Evolutionary conservation across 2,888 invertebrate genomes (phyloP).

Genomic region (Trisateles emortualis): DNA sequence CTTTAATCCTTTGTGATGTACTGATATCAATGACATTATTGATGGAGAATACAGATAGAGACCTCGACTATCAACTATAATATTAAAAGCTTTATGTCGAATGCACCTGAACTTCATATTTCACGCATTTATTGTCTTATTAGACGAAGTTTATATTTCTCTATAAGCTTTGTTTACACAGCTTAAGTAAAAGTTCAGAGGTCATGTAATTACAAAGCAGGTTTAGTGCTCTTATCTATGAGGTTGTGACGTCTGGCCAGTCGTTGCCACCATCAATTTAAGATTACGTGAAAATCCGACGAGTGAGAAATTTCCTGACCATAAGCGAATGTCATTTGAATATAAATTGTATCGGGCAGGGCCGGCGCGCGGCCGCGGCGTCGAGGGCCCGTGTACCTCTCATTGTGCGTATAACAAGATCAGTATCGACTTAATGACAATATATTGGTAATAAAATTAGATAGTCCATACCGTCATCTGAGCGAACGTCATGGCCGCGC

Average conservation of each 20-base stretch:
- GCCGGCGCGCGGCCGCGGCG: conserved; percentile 52
- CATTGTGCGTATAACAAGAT: conserved; percentile 87
- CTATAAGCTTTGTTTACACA: conserved; percentile 41
- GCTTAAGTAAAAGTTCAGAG: conserved; percentile 44
- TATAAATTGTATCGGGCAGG: conserved; percentile 81
- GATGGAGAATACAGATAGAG: conserved; percentile 21
- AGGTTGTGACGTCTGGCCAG: conserved; percentile 61
- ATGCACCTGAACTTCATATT: conserved; percentile 30
- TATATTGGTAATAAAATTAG: conserved; percentile 87
- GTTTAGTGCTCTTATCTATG: conserved; percentile 51
- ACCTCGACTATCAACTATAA: conserved; percentile 4
- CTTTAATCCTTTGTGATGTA: conserved; percentile 51
- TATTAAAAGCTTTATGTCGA: conserved; percentile 19
- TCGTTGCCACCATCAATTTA: conserved; percentile 76
- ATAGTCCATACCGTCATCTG: conserved; percentile 83
- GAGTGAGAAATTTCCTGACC: conserved; percentile 82
- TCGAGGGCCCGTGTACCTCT: conserved; percentile 72
- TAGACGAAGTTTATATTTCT: conserved; percentile 26
- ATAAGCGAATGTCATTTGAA: conserved; percentile 84
- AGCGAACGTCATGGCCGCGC: conserved; percentile 72
- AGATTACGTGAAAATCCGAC: conserved; percentile 83
- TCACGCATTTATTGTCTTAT: conserved; percentile 41
- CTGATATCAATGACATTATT: conserved; percentile 35
- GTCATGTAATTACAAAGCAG: conserved; percentile 47
- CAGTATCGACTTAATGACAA: conserved; percentile 87